phyloP scores from a whole-genome alignment of 2,113 vertebrate genomes.

The Labeo rohita region DNA sequence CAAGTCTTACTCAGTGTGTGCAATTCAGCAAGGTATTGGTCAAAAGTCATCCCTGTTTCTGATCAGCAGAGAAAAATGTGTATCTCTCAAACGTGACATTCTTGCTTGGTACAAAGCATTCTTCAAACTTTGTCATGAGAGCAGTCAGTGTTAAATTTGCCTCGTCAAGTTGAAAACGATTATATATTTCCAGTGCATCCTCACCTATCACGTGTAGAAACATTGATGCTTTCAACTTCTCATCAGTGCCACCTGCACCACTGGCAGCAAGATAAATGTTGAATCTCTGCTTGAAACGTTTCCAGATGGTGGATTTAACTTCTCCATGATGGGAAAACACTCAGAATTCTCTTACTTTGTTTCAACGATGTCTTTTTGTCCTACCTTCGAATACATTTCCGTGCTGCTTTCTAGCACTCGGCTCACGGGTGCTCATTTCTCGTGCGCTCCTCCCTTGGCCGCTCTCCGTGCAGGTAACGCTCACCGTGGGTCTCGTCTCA shows the following conservation, averaged over 20 bases:
- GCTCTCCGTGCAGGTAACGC: neutral
- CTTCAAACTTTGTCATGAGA: too few species aligned
- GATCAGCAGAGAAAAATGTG: too few species aligned
- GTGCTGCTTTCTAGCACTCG: neutral
- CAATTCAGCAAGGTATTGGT: constrained; percentile 39
- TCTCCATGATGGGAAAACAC: neutral
- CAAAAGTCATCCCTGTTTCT: neutral
- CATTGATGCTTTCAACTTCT: constrained; percentile 27
- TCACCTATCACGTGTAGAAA: constrained; percentile 9
- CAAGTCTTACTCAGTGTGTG: constrained; percentile 47
- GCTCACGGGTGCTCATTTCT: neutral
- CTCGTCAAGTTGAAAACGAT: constrained; percentile 31
- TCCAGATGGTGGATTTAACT: constrained; percentile 30
- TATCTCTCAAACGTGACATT: too few species aligned
- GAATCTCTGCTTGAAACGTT: constrained; percentile 45
- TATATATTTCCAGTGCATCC: constrained; percentile 37
- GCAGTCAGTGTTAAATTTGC: neutral
- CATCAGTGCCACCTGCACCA: constrained; percentile 21
- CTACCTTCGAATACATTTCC: too few species aligned
- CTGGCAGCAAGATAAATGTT: constrained; percentile 41
- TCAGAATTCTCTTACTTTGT: neutral
- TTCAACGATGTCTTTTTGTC: neutral
- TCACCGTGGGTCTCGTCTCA: neutral
- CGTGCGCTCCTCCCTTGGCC: neutral
- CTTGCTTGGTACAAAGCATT: too few species aligned